Percentiles rank a stretch among this genome's conserved stretches.
Conservation (phyloP, 2,888 invertebrate species). For the Hypercompe scribonia region DNA sequence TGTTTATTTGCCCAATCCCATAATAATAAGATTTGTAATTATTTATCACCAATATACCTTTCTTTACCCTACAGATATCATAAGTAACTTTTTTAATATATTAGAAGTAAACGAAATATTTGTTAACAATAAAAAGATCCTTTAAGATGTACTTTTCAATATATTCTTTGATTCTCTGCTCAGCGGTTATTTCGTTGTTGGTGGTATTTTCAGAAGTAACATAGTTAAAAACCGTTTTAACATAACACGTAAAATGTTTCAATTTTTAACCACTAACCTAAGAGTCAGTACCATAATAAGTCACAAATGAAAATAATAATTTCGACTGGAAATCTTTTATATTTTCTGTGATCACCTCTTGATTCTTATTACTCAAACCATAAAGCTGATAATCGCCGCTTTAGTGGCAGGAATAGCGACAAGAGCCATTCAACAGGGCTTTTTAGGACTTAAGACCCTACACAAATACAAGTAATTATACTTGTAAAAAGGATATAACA, state of each 20-base stretch:
- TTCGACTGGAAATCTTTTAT: conserved; percentile 26
- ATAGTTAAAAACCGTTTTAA: background rate
- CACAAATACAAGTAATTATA: conserved; percentile 70
- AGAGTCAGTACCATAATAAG: conserved; percentile 18
- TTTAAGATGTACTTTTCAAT: background rate
- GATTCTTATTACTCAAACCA: conserved; percentile 54
- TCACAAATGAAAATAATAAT: conserved; percentile 33
- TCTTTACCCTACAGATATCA: background rate
- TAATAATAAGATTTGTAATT: too few species aligned
- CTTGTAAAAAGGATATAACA: conserved; percentile 58
- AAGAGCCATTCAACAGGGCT: conserved; percentile 66
- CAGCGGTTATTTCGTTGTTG: background rate
- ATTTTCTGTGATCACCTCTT: conserved; percentile 34
- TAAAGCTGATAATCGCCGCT: conserved; percentile 66
- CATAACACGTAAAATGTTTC: conserved; percentile 21
- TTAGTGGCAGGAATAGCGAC: conserved; percentile 67
- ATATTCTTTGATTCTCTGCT: background rate
- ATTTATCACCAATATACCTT: too few species aligned
- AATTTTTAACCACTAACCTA: conserved; percentile 11
- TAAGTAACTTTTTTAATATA: background rate
- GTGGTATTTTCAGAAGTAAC: background rate
- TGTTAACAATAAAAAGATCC: background rate
- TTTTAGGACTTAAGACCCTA: conserved; percentile 63
- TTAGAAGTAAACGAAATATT: background rate
- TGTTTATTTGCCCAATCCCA: too few species aligned